Conservation (phyloP, 2,113 vertebrate species). For the Austrofundulus limnaeus region DNA sequence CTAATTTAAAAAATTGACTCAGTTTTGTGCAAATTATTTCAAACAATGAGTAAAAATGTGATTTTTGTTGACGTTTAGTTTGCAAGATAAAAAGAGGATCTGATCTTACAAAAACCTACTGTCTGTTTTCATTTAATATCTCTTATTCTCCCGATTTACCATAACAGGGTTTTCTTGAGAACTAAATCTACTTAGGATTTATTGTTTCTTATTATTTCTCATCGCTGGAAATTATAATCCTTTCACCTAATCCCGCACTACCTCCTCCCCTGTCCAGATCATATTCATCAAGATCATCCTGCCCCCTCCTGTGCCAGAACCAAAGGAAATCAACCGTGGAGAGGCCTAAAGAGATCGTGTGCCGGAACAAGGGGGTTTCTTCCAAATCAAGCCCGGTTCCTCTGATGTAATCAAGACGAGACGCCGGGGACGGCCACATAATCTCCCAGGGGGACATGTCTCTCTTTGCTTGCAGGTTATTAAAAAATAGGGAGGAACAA, state of each 20-base stretch:
- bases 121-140: conserved; percentile 66
- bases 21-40: neutral
- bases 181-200: conserved; percentile 82
- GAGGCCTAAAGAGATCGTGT: conserved; percentile 62
- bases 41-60: neutral
- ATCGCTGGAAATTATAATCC: conserved; percentile 77
- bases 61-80: neutral
- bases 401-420: conserved; percentile 79
- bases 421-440: conserved; percentile 70
- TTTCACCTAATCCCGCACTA: conserved; percentile 70
- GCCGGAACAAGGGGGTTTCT: conserved; percentile 64
- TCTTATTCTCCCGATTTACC: conserved; percentile 71
- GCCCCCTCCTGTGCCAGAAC: conserved; percentile 58
- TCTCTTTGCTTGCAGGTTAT: conserved; percentile 65
- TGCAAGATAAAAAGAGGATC: conserved; percentile 5
- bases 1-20: neutral
- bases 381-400: conserved; percentile 76
- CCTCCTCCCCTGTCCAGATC: conserved; percentile 70
- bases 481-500: conserved; percentile 77
- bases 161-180: conserved; percentile 81
- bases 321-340: conserved; percentile 63
- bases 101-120: conserved; percentile 24
- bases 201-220: conserved; percentile 81
- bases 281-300: conserved; percentile 79
- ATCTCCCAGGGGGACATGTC: conserved; percentile 71